Conservation (phyloP, 1,140 invertebrate genomes). For the Musca vetustissima region DNA sequence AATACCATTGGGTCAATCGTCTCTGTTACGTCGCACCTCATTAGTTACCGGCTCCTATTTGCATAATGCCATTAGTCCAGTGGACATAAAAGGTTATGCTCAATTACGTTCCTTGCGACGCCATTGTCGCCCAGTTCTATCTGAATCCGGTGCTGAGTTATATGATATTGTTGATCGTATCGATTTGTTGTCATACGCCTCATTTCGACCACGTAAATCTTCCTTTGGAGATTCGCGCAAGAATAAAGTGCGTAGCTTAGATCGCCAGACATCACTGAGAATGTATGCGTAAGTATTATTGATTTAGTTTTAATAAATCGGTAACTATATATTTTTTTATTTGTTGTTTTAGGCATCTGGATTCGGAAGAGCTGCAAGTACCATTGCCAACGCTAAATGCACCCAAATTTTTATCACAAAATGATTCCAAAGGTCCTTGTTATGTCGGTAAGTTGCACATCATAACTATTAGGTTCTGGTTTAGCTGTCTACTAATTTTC, state of each 20-base stretch:
- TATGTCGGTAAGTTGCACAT: constrained; percentile 44
- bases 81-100: constrained; percentile 80
- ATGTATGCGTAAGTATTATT: constrained; percentile 42
- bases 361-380: constrained; percentile 42
- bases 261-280: constrained; percentile 42
- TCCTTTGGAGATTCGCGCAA: constrained; percentile 45
- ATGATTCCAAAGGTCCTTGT: constrained; percentile 47
- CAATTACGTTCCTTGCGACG: constrained; percentile 72
- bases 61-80: constrained; percentile 59
- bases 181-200: constrained; percentile 29
- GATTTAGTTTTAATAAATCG: too few relatives aligned
- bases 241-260: constrained; percentile 46
- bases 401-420: constrained; percentile 45
- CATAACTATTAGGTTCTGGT: too few relatives aligned
- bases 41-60: constrained; percentile 37
- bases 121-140: constrained; percentile 60
- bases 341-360: constrained; percentile 33
- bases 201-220: constrained; percentile 36
- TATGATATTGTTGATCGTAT: constrained; percentile 44
- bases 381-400: constrained; percentile 41
- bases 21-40: constrained; percentile 42
- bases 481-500: too few relatives aligned
- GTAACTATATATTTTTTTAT: too few relatives aligned
- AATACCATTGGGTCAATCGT: constrained; percentile 40
- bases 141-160: constrained; percentile 45